phyloP scores from a whole-genome alignment of 2,113 vertebrate species.

The Ageneiosus marmoratus region DNA sequence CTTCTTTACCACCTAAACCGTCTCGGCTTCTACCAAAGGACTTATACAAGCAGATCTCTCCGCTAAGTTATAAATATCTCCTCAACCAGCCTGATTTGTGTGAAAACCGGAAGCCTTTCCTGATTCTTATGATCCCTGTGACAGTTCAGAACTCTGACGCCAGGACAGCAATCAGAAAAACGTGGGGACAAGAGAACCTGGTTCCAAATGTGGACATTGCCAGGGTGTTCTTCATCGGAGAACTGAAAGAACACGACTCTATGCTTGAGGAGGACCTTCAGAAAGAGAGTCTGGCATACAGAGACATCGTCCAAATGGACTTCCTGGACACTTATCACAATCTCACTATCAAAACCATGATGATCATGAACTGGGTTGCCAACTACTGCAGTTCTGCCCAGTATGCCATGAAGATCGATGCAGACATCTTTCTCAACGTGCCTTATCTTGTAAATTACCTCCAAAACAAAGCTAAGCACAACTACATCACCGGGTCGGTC shows the following conservation, averaged over 20 bases:
- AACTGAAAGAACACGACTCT: neutral
- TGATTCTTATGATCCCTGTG: constrained; percentile 73
- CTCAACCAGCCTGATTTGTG: constrained; percentile 68
- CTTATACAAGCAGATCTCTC: constrained; percentile 57
- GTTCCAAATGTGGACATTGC: constrained; percentile 52
- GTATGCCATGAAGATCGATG: constrained; percentile 79
- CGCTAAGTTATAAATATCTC: constrained; percentile 66
- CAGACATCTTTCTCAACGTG: constrained; percentile 78
- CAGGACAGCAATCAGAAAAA: constrained; percentile 67
- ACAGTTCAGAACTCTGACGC: constrained; percentile 43
- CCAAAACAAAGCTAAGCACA: constrained; percentile 36
- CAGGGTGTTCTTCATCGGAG: constrained; percentile 71
- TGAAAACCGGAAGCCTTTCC: constrained; percentile 60
- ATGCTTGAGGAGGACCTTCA: constrained; percentile 43
- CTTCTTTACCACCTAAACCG: neutral
- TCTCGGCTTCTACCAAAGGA: constrained; percentile 15
- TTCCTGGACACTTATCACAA: constrained; percentile 81
- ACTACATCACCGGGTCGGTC: constrained; percentile 64
- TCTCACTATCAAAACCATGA: constrained; percentile 80
- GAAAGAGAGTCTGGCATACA: constrained; percentile 64
- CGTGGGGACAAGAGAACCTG: constrained; percentile 67
- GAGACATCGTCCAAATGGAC: constrained; percentile 78
- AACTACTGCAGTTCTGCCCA: constrained; percentile 66
- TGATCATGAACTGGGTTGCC: constrained; percentile 82
- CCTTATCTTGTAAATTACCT: constrained; percentile 47